These are phyloP conservation scores for Rhagium mordax DNA, from an alignment of 2,888 invertebrate species.

Conservation along the genomic window DNA sequence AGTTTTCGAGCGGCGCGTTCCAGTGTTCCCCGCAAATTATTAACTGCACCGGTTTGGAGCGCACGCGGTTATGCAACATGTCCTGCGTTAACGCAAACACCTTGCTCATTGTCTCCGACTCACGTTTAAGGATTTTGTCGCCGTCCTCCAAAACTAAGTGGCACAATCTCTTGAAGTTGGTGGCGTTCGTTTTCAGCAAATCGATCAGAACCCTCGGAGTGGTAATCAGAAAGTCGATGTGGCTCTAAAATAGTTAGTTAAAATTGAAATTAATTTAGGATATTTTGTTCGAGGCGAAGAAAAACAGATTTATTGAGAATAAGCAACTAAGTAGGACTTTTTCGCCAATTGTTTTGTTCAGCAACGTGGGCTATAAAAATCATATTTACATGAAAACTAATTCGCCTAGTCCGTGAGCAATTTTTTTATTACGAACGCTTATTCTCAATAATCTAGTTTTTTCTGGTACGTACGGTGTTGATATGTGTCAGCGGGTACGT, in stretches of 20 bases:
- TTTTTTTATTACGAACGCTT: background rate
- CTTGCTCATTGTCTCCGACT: slow-evolving; percentile 70
- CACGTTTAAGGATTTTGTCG: slow-evolving; percentile 76
- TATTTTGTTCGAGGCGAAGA: no score
- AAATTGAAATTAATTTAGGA: slow-evolving; percentile 3
- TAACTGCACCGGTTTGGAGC: slow-evolving; percentile 73
- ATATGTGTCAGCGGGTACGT: slow-evolving; percentile 66
- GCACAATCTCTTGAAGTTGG: slow-evolving; percentile 76
- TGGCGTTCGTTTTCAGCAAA: slow-evolving; percentile 70
- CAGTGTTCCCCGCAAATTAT: slow-evolving; percentile 77
- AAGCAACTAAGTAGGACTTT: no score
- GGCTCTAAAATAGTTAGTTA: slow-evolving; percentile 58
- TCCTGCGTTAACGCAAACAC: slow-evolving; percentile 70
- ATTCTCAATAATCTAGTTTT: slow-evolving; percentile 47
- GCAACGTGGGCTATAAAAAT: no score
- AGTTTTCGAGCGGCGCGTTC: slow-evolving; percentile 74
- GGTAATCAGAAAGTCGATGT: slow-evolving; percentile 79
- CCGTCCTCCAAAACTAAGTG: slow-evolving; percentile 82
- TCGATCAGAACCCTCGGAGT: slow-evolving; percentile 76
- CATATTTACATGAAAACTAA: no score
- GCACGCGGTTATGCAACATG: slow-evolving; percentile 69
- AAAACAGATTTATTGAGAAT: no score
- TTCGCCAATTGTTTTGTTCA: no score
- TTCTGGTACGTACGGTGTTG: slow-evolving; percentile 57
- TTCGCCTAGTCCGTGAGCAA: background rate